Evolutionary conservation across 2,797 vertebrate genomes (phyloP), one percentile per base, ranked within the genome.

Genomic region (Spizella passerina): DNA sequence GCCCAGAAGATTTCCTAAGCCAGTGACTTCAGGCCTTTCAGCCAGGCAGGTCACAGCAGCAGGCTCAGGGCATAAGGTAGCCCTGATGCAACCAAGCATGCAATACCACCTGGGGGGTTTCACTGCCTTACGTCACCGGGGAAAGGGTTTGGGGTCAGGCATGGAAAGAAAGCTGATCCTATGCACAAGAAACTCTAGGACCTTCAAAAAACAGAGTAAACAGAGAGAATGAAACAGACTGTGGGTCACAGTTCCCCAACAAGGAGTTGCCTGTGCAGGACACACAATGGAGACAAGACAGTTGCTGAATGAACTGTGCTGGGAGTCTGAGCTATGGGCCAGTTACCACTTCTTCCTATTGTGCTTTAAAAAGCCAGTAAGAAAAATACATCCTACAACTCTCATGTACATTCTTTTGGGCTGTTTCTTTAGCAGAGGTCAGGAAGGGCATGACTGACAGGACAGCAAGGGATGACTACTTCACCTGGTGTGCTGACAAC

Each of bases 401-500:
- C 46, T 19, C 1, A 1, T 34, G 16, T n/a, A 39, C 0, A 0
- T 49, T 69, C 39, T 68, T 78, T 34, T 24, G 53, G n/a, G n/a
- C n/a, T 56, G 34, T 39, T 72, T 55, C 50, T 38, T 92, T 22
- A 75, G 61, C 30, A 63, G 26, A 81, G 12, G 22, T 49, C n/a
- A 88, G 49, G 32, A 17, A 70, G n/a, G 27, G 23, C 29, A 44
- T 19, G 32, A 49, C 0, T 4, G 36, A 43, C 9, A 76, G 41
- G 14, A 56, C 36, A 69, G 29, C 32, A 46, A 36, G 39, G 44
- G 57, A 41, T 77, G 18, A 65, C 30, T 82, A 13, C 16, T 82
- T 65, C 59, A 55, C 30, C 52, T 39, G 38, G 29, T n/a, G 38
- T 27, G 77, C 19, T 49, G 50, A 82, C 19, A 23, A 61, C 70